A percentile compares a stretch with the other conserved stretches of the same genome.
Evolutionary conservation across 2,113 vertebrate genomes (phyloP).

Genomic region (Chaetops frenatus): DNA sequence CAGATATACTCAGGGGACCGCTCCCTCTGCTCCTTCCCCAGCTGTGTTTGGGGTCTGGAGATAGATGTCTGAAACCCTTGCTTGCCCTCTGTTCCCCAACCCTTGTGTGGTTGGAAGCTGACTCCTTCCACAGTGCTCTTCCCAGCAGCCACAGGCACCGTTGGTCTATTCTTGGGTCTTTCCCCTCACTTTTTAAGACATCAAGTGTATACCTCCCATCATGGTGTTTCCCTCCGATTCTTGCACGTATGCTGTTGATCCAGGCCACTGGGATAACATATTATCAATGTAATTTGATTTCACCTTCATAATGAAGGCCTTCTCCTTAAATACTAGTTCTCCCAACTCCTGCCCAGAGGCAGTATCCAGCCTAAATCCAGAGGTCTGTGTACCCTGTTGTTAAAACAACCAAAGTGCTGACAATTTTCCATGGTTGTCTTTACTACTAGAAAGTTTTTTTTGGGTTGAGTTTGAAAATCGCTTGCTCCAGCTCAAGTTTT

Average conservation of each 20-base stretch:
- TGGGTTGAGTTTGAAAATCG: background rate
- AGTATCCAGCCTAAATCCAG: background rate
- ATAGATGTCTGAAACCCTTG: background rate
- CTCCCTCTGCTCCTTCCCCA: background rate
- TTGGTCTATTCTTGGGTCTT: background rate
- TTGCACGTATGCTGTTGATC: background rate
- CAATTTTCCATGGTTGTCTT: background rate
- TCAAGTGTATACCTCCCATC: background rate
- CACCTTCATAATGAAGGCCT: background rate
- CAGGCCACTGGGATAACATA: background rate
- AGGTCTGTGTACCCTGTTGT: slow-evolving; percentile 17
- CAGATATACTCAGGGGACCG: fast-evolving
- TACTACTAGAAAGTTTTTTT: background rate
- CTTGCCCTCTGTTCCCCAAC: background rate
- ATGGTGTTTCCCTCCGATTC: background rate
- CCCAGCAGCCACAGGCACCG: fast-evolving
- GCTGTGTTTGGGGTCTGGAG: background rate
- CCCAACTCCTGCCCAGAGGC: background rate
- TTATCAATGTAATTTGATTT: background rate
- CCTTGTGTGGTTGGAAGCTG: background rate
- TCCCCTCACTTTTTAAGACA: background rate
- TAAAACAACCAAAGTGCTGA: slow-evolving; percentile 3
- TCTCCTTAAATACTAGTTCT: background rate
- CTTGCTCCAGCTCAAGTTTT: slow-evolving; percentile 2
- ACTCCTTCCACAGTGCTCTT: background rate